phyloP scores from a whole-genome alignment of 2,113 vertebrate species.

The Campylomormyrus tamandua region DNA sequence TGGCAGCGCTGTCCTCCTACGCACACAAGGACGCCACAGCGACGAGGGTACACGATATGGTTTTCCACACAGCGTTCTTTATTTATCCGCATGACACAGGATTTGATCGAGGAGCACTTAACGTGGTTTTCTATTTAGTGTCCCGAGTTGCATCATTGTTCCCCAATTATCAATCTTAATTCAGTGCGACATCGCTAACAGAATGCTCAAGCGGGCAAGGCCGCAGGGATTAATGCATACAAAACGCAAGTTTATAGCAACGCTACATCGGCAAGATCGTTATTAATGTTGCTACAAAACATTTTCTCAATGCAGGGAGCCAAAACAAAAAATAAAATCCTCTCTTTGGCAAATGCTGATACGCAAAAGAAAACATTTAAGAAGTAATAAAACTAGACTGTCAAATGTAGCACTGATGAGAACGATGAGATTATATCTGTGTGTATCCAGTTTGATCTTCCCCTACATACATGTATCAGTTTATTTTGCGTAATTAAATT shows the following conservation, averaged over 20 bases:
- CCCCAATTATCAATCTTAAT: background rate
- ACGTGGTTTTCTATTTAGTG: background rate
- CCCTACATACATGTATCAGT: background rate
- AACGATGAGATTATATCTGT: background rate
- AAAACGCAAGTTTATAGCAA: background rate
- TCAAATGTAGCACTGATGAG: background rate
- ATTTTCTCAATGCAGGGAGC: background rate
- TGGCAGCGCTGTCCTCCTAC: background rate
- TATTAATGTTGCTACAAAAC: background rate
- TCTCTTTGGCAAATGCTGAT: background rate
- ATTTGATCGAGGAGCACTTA: background rate
- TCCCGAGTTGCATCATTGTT: background rate
- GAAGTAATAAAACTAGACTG: background rate
- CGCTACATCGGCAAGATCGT: background rate
- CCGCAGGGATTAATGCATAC: background rate
- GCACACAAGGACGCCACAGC: background rate
- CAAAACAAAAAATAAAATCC: background rate
- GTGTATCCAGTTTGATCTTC: background rate
- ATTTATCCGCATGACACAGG: background rate
- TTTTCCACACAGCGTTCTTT: background rate
- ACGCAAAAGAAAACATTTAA: background rate
- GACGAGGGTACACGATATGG: background rate
- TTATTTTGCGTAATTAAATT: background rate
- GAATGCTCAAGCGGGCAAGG: background rate
- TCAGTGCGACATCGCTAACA: background rate